Evolutionary conservation across 2,797 vertebrate species (phyloP), one percentile per base, ranked within the genome.

Genomic region (Phaenicophaeus curvirostris): DNA sequence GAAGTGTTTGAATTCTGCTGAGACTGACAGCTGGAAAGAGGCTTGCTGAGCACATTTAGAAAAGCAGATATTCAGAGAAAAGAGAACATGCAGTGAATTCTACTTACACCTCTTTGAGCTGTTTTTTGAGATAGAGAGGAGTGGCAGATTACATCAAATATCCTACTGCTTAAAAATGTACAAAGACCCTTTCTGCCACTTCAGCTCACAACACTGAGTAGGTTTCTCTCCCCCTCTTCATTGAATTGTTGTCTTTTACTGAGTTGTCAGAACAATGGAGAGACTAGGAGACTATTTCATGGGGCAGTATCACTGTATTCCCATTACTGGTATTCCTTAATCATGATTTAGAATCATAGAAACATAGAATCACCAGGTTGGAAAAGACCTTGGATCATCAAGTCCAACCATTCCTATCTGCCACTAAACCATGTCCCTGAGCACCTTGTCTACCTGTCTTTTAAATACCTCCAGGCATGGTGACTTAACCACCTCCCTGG

Each of bases 11-110:
- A 91, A 62, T 59, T 66, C 59, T 69, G 59, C 71, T 83, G 86
- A 94, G 92, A 94, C 59, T 83, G 90, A 87, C 75, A 91, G 68
- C 81, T 96, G 87, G 78, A 87, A 94, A 74, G 89, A 89, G 57
- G 63, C 57, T 77, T 85, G 75, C 77, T 79, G 69, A 80, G 93
- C 78, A 80, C 57, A 61, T 85, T 57, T 33, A 3, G 87, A 83
- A 93, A 95, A 92, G 90, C 75, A 93, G 23, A 85, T 87, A 89
- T 75, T 88, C 78, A 76, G 77, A 85, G 93, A 57, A 90, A 74
- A 77, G 67, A 89, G 84, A 96, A 90, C 81, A 76, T 81, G 50
- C 59, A 78, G 69, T 78, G 83, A 93, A 84, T 95, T 94, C 63
- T 76, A 27, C 87, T 91, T 93, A 57, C 2, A 84, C 73, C 41